These are phyloP conservation scores for Nomia melanderi DNA, from an alignment of 1,140 invertebrate species.

Conservation along the genomic window DNA sequence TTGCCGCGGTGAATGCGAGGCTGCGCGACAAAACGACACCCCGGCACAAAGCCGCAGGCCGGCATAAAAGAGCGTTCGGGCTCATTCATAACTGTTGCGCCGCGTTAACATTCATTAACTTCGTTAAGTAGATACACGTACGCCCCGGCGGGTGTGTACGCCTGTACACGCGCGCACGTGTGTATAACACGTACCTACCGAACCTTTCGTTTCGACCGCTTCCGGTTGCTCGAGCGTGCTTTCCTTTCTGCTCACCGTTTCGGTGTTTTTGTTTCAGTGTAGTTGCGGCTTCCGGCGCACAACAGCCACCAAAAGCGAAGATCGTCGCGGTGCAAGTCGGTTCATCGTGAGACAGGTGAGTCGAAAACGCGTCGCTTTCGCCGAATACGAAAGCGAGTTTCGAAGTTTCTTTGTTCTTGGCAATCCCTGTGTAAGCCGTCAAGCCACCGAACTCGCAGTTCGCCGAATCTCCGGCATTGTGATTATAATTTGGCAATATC, in stretches of 20 bases:
- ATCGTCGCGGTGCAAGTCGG: constrained; percentile 54
- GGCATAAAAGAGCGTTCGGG: constrained; percentile 46
- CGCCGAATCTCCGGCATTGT: too few relatives aligned
- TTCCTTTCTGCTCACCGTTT: neutral
- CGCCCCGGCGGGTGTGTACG: too few relatives aligned
- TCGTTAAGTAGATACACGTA: constrained; percentile 32
- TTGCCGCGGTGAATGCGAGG: constrained; percentile 54
- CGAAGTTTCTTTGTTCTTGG: too few relatives aligned
- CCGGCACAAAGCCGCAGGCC: constrained; percentile 28
- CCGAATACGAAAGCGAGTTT: too few relatives aligned
- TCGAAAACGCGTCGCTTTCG: too few relatives aligned
- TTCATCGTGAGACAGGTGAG: constrained; percentile 58
- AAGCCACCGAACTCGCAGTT: too few relatives aligned
- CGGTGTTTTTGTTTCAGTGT: constrained; percentile 55
- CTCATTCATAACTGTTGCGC: constrained; percentile 26
- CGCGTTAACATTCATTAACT: constrained; percentile 40
- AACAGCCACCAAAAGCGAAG: constrained; percentile 21
- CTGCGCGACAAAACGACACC: constrained; percentile 50
- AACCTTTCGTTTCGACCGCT: constrained; percentile 6
- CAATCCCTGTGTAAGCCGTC: too few relatives aligned
- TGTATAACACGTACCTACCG: too few relatives aligned
- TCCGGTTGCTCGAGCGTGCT: neutral
- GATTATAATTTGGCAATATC: too few relatives aligned
- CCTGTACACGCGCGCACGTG: neutral
- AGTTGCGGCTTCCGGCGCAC: constrained; percentile 26